Percentiles rank a stretch among this genome's conserved stretches.
Conservation (phyloP, 2,113 vertebrate genomes). For the Hemichromis elongatus region DNA sequence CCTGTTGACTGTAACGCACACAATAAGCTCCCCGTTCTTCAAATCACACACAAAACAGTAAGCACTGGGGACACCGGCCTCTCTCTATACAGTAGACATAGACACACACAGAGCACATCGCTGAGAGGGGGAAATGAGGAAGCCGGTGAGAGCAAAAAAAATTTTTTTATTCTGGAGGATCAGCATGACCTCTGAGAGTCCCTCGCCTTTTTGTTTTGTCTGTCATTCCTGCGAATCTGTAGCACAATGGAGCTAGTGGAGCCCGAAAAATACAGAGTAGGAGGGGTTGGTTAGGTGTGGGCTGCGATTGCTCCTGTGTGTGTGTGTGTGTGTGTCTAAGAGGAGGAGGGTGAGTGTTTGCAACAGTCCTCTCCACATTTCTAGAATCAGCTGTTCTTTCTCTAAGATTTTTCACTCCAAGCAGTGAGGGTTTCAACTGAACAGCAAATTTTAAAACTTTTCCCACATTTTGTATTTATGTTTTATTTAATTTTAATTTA, state of each 20-base stretch:
- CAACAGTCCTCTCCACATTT: not conserved
- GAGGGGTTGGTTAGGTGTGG: not conserved
- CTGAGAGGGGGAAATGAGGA: fast-evolving
- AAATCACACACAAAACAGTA: not conserved
- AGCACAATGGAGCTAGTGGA: not conserved
- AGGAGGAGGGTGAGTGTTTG: not conserved
- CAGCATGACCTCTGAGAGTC: conserved; percentile 9
- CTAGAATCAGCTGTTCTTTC: not conserved
- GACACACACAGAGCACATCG: not conserved
- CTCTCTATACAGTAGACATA: not conserved
- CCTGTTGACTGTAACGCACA: conserved; percentile 48
- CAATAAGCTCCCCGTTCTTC: not conserved
- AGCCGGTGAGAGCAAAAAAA: not conserved
- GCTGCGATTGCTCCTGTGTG: not conserved
- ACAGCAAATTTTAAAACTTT: not conserved
- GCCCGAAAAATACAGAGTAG: not conserved
- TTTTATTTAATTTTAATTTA: not conserved
- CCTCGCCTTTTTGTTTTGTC: not conserved
- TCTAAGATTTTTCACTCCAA: not conserved
- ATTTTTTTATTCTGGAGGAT: not conserved
- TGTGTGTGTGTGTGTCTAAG: not conserved
- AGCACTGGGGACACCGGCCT: not conserved
- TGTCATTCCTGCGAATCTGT: conserved; percentile 11
- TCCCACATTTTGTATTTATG: not conserved
- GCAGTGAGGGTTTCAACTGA: not conserved